These are phyloP conservation scores for Toxonevra muliebris DNA, from an alignment of 2,888 invertebrate species.

Conservation along the genomic window DNA sequence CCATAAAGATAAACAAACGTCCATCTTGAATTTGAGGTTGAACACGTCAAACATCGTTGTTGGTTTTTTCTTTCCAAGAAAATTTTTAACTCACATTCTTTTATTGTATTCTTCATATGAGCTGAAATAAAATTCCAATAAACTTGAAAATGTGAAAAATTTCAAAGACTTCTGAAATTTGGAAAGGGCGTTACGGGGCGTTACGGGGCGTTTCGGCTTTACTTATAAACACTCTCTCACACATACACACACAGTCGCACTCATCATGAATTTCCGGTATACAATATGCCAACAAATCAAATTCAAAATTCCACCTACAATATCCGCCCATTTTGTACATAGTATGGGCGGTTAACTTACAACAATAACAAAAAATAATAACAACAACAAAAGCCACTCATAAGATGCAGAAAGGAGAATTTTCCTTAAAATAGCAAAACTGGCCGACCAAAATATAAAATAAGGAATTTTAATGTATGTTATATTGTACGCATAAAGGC, in stretches of 20 bases:
- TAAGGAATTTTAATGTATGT: conserved; percentile 27
- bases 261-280: neutral
- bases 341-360: no score
- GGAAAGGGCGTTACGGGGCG: conserved; percentile 13
- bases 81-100: neutral
- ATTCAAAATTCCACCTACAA: neutral
- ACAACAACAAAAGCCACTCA: no score
- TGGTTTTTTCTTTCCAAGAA: no score
- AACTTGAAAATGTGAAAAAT: conserved; percentile 20
- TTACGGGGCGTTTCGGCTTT: neutral
- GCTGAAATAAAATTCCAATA: conserved; percentile 14
- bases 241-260: neutral
- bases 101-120: conserved; percentile 1
- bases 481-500: conserved; percentile 44
- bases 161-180: conserved; percentile 5
- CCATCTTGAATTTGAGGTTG: no score
- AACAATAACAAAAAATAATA: no score
- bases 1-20: no score
- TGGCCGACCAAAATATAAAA: no score
- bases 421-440: no score
- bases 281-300: conserved; percentile 1
- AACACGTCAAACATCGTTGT: no score
- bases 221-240: neutral
- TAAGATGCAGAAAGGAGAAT: no score
- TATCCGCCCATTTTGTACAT: neutral